These are phyloP conservation scores for Callipepla californica DNA, from an alignment of 2,113 vertebrate species.

Conservation along the genomic window DNA sequence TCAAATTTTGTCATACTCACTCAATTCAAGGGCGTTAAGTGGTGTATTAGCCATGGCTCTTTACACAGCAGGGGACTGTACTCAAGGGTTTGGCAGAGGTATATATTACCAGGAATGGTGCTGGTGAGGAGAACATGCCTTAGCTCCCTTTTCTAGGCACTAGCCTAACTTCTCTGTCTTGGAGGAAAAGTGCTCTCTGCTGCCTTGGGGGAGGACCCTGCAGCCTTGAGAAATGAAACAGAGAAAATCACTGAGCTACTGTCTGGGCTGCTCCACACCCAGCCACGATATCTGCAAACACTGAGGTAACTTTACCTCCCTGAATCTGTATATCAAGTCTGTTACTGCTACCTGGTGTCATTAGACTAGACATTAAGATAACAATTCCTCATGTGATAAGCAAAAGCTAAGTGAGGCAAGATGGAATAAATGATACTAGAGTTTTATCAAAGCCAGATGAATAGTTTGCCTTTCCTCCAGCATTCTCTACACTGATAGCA, in stretches of 20 bases:
- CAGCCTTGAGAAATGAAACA: background rate
- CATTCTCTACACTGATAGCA: background rate
- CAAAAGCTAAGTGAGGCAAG: slow-evolving; percentile 21
- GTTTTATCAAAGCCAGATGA: slow-evolving; percentile 29
- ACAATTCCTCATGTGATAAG: slow-evolving; percentile 25
- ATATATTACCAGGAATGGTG: background rate
- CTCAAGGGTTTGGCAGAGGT: background rate
- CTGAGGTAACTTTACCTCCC: background rate
- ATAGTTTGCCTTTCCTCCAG: background rate
- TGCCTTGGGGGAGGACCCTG: background rate
- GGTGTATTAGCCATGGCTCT: background rate
- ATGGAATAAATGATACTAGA: background rate
- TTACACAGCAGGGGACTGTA: background rate
- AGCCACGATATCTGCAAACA: background rate
- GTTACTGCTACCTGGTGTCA: background rate
- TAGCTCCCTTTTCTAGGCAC: background rate
- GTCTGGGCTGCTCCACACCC: background rate
- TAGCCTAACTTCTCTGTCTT: background rate
- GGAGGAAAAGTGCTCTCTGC: background rate
- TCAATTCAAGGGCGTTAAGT: background rate
- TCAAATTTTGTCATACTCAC: rapidly evolving
- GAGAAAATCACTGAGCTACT: background rate
- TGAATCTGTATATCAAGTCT: background rate
- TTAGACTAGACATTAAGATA: background rate
- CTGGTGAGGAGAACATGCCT: background rate